phyloP scores from a whole-genome alignment of 2,888 invertebrate species.

The Leptinotarsa juncta region DNA sequence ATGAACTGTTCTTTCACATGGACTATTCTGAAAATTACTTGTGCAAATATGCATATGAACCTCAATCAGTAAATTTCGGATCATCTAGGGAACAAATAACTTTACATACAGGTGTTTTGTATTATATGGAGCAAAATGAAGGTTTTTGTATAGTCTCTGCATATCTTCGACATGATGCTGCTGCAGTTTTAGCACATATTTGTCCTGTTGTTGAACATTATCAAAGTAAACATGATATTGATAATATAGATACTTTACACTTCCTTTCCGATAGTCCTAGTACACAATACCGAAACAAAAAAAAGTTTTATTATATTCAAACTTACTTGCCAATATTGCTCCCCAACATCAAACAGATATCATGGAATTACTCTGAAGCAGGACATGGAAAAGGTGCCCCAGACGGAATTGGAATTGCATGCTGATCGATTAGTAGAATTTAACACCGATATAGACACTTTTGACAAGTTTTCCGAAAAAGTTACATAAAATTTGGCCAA shows the following conservation, averaged over 20 bases:
- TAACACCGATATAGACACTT: too few species aligned
- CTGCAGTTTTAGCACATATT: neutral
- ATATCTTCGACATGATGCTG: neutral
- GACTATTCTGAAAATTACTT: slow-evolving; percentile 23
- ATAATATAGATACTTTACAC: slow-evolving; percentile 12
- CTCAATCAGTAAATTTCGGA: slow-evolving; percentile 23
- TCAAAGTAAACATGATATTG: too few species aligned
- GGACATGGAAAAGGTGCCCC: slow-evolving; percentile 23
- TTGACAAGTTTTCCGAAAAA: neutral
- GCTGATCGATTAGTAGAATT: slow-evolving; percentile 7
- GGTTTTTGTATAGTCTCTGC: neutral
- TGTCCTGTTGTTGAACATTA: slow-evolving; percentile 1
- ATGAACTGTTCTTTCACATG: neutral
- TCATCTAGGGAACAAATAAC: slow-evolving; percentile 16
- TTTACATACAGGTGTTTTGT: slow-evolving; percentile 18
- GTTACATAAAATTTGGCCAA: neutral
- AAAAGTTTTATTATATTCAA: neutral
- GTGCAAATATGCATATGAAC: slow-evolving; percentile 19
- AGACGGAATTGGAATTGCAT: slow-evolving; percentile 13
- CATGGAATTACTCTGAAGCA: slow-evolving; percentile 22
- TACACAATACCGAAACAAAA: slow-evolving; percentile 21
- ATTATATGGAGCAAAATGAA: neutral
- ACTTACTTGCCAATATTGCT: neutral
- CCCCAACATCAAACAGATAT: neutral
- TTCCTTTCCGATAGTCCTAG: slow-evolving; percentile 1